Conservation (phyloP, 2,113 vertebrate genomes). For the Pseudonaja textilis region DNA sequence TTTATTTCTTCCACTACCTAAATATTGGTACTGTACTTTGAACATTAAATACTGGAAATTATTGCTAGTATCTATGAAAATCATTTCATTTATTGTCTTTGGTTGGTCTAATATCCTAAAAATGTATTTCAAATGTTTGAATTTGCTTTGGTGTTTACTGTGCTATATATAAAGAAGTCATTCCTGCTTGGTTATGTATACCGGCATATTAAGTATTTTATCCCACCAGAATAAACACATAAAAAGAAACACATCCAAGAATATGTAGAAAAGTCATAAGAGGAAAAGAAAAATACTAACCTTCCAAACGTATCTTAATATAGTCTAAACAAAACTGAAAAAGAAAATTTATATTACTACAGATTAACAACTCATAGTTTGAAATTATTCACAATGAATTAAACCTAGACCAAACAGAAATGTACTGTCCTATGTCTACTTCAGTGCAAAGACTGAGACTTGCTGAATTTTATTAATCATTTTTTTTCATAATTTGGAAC, state of each 20-base stretch:
- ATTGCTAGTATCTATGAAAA: not conserved
- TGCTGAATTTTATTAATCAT: not conserved
- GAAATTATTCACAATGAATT: not conserved
- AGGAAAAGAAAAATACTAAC: conserved; percentile 64
- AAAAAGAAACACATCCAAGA: not conserved
- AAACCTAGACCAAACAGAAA: not conserved
- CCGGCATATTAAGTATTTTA: not conserved
- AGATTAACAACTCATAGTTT: not conserved
- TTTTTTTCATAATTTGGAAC: not conserved
- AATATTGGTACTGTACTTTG: not conserved
- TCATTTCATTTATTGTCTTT: not conserved
- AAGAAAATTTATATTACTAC: not conserved
- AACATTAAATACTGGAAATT: not conserved
- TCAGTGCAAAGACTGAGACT: not conserved
- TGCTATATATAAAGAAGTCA: not conserved
- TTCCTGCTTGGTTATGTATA: not conserved
- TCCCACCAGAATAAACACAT: not conserved
- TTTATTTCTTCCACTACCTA: not conserved
- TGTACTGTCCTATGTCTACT: not conserved
- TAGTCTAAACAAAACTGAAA: conserved; percentile 86
- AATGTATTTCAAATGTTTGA: not conserved
- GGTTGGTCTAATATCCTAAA: not conserved
- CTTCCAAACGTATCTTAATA: conserved; percentile 90
- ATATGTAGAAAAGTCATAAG: not conserved
- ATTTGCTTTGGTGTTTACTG: not conserved